Percentiles rank a stretch among this genome's conserved stretches.
These are phyloP conservation scores for Muntiacus muntjak DNA, from an alignment of 2,113 vertebrate species.

Conservation along the genomic window DNA sequence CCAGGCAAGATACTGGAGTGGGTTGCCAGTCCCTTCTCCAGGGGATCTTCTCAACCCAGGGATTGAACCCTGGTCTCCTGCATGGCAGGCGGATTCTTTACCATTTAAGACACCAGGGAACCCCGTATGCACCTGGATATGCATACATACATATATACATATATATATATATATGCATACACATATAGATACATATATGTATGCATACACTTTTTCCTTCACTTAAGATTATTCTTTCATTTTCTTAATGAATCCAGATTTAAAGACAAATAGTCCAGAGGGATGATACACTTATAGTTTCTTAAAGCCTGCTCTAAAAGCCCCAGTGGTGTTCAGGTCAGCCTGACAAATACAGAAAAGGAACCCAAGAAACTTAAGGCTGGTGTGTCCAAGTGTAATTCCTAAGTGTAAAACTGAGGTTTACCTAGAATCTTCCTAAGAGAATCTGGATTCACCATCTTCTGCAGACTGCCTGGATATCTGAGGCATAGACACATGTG, in stretches of 20 bases:
- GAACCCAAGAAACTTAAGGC: neutral
- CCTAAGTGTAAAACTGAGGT: too few species aligned
- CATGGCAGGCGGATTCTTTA: neutral
- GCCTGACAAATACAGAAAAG: too few species aligned
- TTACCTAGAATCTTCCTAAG: neutral
- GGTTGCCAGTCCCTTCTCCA: neutral
- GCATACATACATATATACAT: too few species aligned
- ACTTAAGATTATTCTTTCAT: neutral
- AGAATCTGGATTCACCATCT: neutral
- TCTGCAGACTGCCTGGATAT: neutral
- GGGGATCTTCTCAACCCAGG: neutral
- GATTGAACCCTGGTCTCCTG: too few species aligned
- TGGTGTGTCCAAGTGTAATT: neutral
- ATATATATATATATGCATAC: fast-evolving
- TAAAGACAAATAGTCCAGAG: neutral
- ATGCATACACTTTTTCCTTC: neutral
- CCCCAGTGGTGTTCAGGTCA: neutral
- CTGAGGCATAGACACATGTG: neutral
- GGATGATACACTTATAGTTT: fast-evolving
- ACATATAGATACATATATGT: fast-evolving
- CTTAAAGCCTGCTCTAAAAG: neutral
- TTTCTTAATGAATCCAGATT: neutral
- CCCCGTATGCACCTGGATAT: neutral
- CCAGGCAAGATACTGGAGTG: neutral
- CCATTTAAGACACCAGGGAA: neutral